A percentile compares a stretch with the other conserved stretches of the same genome.
Conservation (phyloP, 2,113 vertebrate genomes). For the Callipepla squamata region DNA sequence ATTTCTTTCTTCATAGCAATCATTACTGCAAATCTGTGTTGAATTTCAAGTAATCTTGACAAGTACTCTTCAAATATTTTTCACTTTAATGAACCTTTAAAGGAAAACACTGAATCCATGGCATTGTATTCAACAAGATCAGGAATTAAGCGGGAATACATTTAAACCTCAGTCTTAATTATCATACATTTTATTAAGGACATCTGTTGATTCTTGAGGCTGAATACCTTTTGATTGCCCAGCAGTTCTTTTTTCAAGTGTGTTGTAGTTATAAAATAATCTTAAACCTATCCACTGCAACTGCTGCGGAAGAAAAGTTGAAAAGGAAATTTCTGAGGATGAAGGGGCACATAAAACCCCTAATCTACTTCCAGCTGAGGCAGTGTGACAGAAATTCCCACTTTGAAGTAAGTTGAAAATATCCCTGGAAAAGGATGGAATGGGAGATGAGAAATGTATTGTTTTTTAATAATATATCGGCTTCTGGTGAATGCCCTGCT, state of each 20-base stretch:
- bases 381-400: neutral
- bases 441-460: neutral
- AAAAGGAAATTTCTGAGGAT: constrained; percentile 41
- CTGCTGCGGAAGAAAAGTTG: neutral
- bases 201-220: constrained; percentile 4
- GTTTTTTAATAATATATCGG: neutral
- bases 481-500: neutral
- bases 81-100: neutral
- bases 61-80: neutral
- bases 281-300: neutral
- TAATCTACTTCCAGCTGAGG: constrained; percentile 21
- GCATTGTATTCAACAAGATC: neutral
- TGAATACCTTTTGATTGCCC: neutral
- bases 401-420: constrained; percentile 13
- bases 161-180: neutral
- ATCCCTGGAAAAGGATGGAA: neutral
- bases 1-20: neutral
- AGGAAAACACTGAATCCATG: neutral
- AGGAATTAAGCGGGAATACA: neutral
- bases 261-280: neutral
- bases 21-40: neutral
- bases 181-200: neutral
- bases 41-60: neutral
- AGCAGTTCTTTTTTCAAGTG: neutral
- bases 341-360: neutral